phyloP scores from a whole-genome alignment of 2,797 vertebrate genomes.

The Phaenicophaeus curvirostris region DNA sequence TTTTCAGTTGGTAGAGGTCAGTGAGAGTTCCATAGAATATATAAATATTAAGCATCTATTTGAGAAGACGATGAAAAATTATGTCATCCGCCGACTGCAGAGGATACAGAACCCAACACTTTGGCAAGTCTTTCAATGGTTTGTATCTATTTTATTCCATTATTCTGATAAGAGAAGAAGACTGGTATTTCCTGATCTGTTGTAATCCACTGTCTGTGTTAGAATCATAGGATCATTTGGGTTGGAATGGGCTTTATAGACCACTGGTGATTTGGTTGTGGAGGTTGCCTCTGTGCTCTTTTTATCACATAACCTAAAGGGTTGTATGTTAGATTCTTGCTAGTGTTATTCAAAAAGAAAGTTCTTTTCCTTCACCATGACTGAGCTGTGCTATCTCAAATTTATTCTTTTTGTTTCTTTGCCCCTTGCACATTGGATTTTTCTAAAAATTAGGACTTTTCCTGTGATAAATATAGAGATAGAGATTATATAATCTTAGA shows the following conservation, averaged over 20 bases:
- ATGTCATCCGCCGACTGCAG: slow-evolving; percentile 75
- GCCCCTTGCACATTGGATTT: background rate
- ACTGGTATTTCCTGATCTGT: background rate
- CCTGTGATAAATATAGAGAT: background rate
- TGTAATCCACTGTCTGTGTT: background rate
- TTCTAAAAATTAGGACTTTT: too few species aligned
- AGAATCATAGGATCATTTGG: too few species aligned
- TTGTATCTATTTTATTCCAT: slow-evolving; percentile 48
- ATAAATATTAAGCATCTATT: slow-evolving; percentile 76
- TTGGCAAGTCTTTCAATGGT: slow-evolving; percentile 91
- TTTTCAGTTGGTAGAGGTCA: slow-evolving; percentile 55
- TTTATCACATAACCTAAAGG: too few species aligned
- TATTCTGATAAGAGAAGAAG: background rate
- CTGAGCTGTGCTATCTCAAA: background rate
- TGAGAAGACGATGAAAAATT: slow-evolving; percentile 75
- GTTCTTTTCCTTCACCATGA: background rate
- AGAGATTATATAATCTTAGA: too few species aligned
- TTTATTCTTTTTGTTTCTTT: background rate
- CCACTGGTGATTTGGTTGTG: too few species aligned
- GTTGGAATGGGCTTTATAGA: too few species aligned
- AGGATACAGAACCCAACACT: slow-evolving; percentile 89
- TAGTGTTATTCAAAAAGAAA: background rate
- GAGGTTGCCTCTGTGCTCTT: too few species aligned
- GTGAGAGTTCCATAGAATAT: slow-evolving; percentile 68
- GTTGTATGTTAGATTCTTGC: too few species aligned